Evolutionary conservation across 1,140 invertebrate species (phyloP), one percentile per base, ranked within the genome.

Genomic region (Apis florea): DNA sequence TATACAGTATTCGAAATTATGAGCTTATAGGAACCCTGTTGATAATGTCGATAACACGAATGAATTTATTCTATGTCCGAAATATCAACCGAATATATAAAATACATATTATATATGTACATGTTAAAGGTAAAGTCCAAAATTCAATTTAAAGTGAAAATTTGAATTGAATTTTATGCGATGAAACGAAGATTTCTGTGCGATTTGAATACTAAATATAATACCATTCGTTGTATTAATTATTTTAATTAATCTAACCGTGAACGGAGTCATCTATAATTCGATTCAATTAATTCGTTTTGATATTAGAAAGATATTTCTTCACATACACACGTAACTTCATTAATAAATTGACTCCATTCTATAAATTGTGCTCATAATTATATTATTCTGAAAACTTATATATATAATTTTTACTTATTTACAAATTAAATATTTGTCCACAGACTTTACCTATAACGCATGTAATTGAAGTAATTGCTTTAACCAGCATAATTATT

Each of bases 21-120:
- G 64, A 73, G 85, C 51, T 86, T 86, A 83, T 86, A 86, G 84
- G 84, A 86, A 86, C 84, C 85, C 84, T 82, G 85, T 83, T 86
- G 84, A 83, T 86, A 86, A 86, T 49, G 63, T 83, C 73, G 82
- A 79, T 21, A 68, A 86, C 69, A 82, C 53, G 73, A 76, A 64
- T 71, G 64, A 53, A 56, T 76, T 68, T 69, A 82, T 70, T 82
- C 74, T 40, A 76, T 70, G 80, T 40, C 31, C n/a, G 61, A 75
- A 75, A 74, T 81, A 81, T 81, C 79, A 81, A 82, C 80, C 54
- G 80, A 86, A 86, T 78, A 84, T 73, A 68, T 82, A 82, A 64
- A 79, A 83, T 86, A 82, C 56, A 40, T 79, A 74, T 85, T 54
- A 82, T 51, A 40, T 79, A 74, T 85, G 58, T 86, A 83, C 67